Evolutionary conservation across 2,888 invertebrate species (phyloP).

Genomic region (Thelaira solivaga): DNA sequence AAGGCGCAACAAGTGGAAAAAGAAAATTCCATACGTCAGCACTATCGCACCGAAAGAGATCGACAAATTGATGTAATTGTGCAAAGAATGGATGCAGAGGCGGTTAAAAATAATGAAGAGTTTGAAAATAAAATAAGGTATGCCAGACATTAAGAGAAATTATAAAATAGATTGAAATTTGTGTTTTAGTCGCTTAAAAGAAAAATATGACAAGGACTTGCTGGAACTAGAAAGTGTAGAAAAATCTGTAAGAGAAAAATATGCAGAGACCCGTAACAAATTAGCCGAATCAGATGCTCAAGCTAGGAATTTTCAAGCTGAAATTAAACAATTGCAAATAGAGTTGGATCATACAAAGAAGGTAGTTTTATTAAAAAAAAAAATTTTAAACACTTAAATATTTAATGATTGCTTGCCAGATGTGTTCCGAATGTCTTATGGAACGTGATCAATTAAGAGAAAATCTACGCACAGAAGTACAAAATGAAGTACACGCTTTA

Average conservation of each 20-base stretch:
- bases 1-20: constrained; percentile 80
- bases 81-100: constrained; percentile 75
- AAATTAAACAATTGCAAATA: constrained; percentile 82
- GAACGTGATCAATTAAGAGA: constrained; percentile 80
- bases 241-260: constrained; percentile 82
- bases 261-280: constrained; percentile 82
- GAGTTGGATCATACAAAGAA: constrained; percentile 82
- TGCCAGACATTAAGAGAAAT: constrained; percentile 73
- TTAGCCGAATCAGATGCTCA: constrained; percentile 82
- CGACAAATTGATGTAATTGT: constrained; percentile 83
- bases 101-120: constrained; percentile 73
- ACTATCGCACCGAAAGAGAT: constrained; percentile 85
- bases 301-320: constrained; percentile 79
- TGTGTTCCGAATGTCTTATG: constrained; percentile 78
- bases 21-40: constrained; percentile 83
- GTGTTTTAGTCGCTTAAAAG: constrained; percentile 82
- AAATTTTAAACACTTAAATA: background rate
- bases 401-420: constrained; percentile 67
- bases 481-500: constrained; percentile 80
- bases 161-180: constrained; percentile 51
- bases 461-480: constrained; percentile 81
- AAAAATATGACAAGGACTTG: constrained; percentile 86
- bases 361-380: constrained; percentile 73
- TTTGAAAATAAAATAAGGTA: constrained; percentile 74
- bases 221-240: constrained; percentile 83